Evolutionary conservation across 2,888 invertebrate species (phyloP), one percentile per base, ranked within the genome.

Genomic region (Tiliacea citrago): DNA sequence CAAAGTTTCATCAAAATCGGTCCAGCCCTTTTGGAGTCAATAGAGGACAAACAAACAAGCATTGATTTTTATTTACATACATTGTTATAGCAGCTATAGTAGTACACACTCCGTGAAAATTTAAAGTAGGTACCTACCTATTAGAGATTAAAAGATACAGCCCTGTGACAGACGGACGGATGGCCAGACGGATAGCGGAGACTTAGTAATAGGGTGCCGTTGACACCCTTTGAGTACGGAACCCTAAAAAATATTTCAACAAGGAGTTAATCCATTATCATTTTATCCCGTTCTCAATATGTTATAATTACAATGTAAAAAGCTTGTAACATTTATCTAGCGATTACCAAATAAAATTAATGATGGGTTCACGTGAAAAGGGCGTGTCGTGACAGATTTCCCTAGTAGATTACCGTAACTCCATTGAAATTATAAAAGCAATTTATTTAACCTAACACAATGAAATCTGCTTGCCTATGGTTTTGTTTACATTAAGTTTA

Each of bases 291-390:
- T 76, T 60, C 13, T 42, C 47, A 24, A 74, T 81, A 58, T 21
- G 45, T 47, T 29, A 53, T 79, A 72, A 86, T 84, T 75, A 76
- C 29, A 75, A 72, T 68, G 47, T 78, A 68, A 81, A 79, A 75
- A 58, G 45, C 35, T 72, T 73, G 21, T 68, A 73, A 75, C 80
- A 70, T 79, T 73, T 77, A 79, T 73, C 74, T 67, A 76, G 51
- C 69, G 69, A 76, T 84, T 79, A 87, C 81, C 53, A 73, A 87
- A 85, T 81, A 77, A 81, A 81, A 85, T 84, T 82, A 86, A 88
- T 84, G 79, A 88, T 62, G 70, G 81, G 72, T 86, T 84, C 75
- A 84, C 77, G 51, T 86, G 77, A 68, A 81, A 78, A 57, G 63
- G 74, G 76, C 67, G 75, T 78, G 73, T 75, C 79, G 75, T 81